Conservation (phyloP, 1,140 invertebrate genomes). For the Hyphantria cunea region DNA sequence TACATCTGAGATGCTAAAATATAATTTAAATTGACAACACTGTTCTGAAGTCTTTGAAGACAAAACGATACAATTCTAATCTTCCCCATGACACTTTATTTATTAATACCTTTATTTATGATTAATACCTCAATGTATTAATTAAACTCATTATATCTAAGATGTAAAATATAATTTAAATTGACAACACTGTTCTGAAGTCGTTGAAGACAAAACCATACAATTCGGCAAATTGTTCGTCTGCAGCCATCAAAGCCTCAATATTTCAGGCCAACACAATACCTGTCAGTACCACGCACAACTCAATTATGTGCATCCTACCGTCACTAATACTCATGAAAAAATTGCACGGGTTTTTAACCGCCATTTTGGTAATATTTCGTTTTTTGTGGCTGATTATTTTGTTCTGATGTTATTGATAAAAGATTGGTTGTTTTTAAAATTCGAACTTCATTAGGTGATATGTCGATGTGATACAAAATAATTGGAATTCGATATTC, state of each 20-base stretch:
- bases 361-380: slow-evolving; percentile 7
- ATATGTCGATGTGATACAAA: too few relatives aligned
- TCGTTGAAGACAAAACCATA: background rate
- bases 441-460: background rate
- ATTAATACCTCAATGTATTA: too few relatives aligned
- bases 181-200: background rate
- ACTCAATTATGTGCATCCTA: slow-evolving; percentile 28
- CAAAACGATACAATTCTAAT: too few relatives aligned
- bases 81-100: too few relatives aligned
- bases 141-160: too few relatives aligned
- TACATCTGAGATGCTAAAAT: too few relatives aligned
- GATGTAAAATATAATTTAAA: background rate
- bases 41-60: too few relatives aligned
- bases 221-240: background rate
- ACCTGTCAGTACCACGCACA: slow-evolving; percentile 24
- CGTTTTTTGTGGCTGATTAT: slow-evolving; percentile 1
- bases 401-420: background rate
- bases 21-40: too few relatives aligned
- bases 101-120: too few relatives aligned
- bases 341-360: slow-evolving; percentile 23
- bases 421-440: background rate
- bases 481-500: too few relatives aligned
- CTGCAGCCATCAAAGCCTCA: slow-evolving; percentile 1
- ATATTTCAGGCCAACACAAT: slow-evolving; percentile 29
- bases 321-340: slow-evolving; percentile 30